Evolutionary conservation across 2,888 invertebrate genomes (phyloP).

Genomic region (Agonum fuliginosum): DNA sequence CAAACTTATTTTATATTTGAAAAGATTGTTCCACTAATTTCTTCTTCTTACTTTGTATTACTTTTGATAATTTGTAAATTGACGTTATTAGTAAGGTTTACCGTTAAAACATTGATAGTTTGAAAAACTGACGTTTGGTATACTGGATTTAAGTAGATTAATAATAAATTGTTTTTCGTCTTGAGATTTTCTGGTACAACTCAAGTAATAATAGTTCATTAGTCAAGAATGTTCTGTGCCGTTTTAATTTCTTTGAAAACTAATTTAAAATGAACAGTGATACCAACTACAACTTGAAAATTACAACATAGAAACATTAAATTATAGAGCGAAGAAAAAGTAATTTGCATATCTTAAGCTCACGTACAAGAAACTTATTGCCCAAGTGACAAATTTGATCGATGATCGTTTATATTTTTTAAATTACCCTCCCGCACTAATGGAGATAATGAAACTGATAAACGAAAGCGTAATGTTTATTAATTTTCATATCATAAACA

Average conservation of each 20-base stretch:
- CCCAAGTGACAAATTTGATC: conserved; percentile 28
- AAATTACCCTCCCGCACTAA: conserved; percentile 23
- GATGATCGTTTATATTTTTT: conserved; percentile 29
- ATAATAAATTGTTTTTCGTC: conserved; percentile 14
- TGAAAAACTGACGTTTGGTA: too few relatives aligned
- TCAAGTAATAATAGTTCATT: conserved; percentile 27
- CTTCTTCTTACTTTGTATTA: too few relatives aligned
- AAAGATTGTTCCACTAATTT: too few relatives aligned
- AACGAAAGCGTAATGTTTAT: neutral
- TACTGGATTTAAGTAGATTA: too few relatives aligned
- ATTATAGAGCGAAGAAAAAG: conserved; percentile 6
- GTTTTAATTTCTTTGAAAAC: conserved; percentile 7
- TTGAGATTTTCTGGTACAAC: neutral
- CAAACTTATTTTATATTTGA: too few relatives aligned
- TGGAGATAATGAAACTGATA: neutral
- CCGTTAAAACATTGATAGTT: too few relatives aligned
- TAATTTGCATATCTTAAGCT: conserved; percentile 20
- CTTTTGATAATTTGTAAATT: too few relatives aligned
- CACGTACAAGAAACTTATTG: neutral
- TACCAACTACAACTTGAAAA: conserved; percentile 5
- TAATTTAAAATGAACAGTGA: conserved; percentile 20
- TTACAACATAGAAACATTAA: conserved; percentile 28
- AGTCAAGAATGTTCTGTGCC: conserved; percentile 9
- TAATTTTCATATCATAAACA: conserved; percentile 7
- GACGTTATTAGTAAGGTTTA: too few relatives aligned